Percentiles rank a stretch among this genome's conserved stretches.
phyloP scores from a whole-genome alignment of 2,113 vertebrate species.

The Cricetomys ansorgei region DNA sequence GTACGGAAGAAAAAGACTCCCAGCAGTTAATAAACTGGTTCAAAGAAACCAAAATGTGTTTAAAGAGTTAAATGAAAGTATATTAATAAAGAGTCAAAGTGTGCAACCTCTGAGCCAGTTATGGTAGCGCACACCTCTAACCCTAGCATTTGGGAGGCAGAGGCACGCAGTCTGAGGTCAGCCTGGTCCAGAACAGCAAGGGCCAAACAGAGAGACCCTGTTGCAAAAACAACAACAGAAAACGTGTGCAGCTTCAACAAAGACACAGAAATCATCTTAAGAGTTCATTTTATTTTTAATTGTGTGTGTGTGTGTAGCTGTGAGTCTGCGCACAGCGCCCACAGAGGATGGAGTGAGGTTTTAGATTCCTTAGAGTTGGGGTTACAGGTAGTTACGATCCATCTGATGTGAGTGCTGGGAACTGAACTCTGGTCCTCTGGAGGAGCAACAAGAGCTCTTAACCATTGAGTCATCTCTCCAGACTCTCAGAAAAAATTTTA shows the following conservation, averaged over 20 bases:
- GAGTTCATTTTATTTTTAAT: not conserved
- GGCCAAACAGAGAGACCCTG: not conserved
- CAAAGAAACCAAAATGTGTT: not conserved
- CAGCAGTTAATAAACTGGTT: not conserved
- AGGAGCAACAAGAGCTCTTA: not conserved
- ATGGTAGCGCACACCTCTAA: not conserved
- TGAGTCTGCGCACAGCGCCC: not conserved
- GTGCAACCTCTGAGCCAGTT: not conserved
- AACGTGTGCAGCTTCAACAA: not conserved
- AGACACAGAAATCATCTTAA: not conserved
- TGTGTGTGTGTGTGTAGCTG: not conserved
- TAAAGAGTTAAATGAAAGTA: constrained; percentile 6
- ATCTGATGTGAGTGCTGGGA: not conserved
- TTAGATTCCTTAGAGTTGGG: not conserved
- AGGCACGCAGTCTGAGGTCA: not conserved
- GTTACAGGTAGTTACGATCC: not conserved
- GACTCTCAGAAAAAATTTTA: not conserved
- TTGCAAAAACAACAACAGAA: not conserved
- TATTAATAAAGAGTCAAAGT: not conserved
- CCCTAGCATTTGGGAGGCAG: not conserved
- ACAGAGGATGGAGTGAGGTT: not conserved
- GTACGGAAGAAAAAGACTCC: not conserved
- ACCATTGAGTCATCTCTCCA: not conserved
- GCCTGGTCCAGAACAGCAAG: not conserved
- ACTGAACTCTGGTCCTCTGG: not conserved